Percentiles rank a stretch among this genome's conserved stretches.
phyloP scores from a whole-genome alignment of 2,113 vertebrate genomes.

The Scomber colias region DNA sequence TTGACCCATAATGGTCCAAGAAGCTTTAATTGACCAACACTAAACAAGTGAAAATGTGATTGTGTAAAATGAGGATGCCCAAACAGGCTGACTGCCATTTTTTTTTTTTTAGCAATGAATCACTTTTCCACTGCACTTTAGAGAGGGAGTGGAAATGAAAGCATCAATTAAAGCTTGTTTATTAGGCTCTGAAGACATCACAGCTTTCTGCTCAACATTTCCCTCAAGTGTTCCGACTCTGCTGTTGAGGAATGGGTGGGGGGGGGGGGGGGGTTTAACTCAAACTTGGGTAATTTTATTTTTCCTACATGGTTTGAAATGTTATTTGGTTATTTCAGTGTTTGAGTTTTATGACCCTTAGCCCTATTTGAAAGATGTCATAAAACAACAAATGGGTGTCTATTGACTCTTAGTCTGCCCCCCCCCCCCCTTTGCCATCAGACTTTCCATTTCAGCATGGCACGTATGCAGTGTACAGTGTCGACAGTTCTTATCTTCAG shows the following conservation, averaged over 20 bases:
- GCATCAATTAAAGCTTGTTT: slow-evolving; percentile 22
- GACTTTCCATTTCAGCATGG: too few species aligned
- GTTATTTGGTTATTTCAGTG: not conserved
- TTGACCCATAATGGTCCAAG: not conserved
- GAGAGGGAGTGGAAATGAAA: slow-evolving; percentile 20
- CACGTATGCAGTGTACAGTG: too few species aligned
- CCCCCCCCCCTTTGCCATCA: too few species aligned
- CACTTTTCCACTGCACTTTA: slow-evolving; percentile 30
- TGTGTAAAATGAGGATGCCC: slow-evolving; percentile 1
- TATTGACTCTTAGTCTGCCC: too few species aligned
- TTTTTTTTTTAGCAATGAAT: slow-evolving; percentile 10
- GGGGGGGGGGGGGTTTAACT: not conserved
- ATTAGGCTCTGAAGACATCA: slow-evolving; percentile 6
- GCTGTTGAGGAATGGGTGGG: not conserved
- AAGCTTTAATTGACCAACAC: slow-evolving; percentile 13
- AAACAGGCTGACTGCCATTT: slow-evolving; percentile 11
- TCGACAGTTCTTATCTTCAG: too few species aligned
- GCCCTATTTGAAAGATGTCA: not conserved
- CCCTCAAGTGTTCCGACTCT: not conserved
- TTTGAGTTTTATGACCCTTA: not conserved
- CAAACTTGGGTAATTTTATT: not conserved
- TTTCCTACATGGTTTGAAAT: not conserved
- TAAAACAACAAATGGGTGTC: not conserved
- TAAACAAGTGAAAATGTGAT: slow-evolving; percentile 4
- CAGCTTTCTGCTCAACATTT: slow-evolving; percentile 6